Evolutionary conservation across 2,797 vertebrate species (phyloP).

Genomic region (Vultur gryphus): DNA sequence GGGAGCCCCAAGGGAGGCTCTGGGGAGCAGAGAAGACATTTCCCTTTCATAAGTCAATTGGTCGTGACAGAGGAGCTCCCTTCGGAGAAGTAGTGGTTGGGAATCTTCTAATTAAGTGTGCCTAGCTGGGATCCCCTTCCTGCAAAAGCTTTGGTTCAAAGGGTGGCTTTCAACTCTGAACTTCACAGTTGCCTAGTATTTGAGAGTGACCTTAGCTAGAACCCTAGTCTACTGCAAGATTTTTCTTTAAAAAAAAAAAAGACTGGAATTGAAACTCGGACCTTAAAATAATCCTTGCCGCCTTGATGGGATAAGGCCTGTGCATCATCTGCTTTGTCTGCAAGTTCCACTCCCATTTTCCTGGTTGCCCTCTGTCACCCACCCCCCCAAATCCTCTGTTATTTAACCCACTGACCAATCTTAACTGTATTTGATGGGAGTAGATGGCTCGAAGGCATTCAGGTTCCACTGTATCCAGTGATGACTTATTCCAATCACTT

Average conservation of each 20-base stretch:
- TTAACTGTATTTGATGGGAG: neutral
- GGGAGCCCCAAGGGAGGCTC: neutral
- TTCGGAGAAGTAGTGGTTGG: neutral
- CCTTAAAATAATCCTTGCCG: neutral
- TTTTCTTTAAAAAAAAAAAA: neutral
- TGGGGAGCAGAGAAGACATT: neutral
- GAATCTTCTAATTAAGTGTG: neutral
- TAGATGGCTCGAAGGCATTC: neutral
- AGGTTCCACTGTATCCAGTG: neutral
- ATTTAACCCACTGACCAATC: neutral
- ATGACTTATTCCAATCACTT: neutral
- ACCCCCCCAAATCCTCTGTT: neutral
- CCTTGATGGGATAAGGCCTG: neutral
- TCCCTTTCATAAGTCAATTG: neutral
- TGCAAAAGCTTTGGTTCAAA: neutral
- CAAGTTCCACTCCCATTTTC: neutral
- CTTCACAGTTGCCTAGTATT: neutral
- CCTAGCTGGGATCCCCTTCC: neutral
- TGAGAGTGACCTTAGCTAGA: neutral
- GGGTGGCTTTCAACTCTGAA: neutral
- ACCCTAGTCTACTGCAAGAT: neutral
- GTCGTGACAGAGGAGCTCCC: neutral
- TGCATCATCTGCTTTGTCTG: neutral
- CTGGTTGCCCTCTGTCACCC: neutral
- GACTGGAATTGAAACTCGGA: neutral